Base-by-base conservation (phyloP, 2,888 invertebrate genomes). In the Hypercompe scribonia region DNA sequence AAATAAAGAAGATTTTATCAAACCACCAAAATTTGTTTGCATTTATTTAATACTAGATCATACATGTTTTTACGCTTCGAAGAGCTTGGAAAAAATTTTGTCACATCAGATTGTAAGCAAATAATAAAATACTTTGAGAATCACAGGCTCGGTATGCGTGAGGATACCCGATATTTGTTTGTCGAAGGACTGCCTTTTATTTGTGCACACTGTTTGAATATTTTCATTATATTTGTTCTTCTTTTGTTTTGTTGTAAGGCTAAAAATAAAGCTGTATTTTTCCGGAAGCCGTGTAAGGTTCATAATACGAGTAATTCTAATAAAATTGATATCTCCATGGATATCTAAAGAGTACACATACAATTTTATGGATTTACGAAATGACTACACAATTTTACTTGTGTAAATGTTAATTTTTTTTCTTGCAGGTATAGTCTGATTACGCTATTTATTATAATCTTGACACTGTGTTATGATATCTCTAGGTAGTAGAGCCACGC, bases 201-300 rank as follows among this genome's bases (percentile, higher is more conserved):
- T 82, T 84, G 83, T 74, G 74, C 76, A 80, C 71, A 78, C 74
- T 68, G 78, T 78, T 82, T 82, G 81, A 82, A 84, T 84, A 82
- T 80, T 84, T 82, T 68, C 78, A 82, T 78, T 80, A 72, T 67
- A 65, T 50, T 65, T 74, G 61, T 70, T 82, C 71, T 69, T 66
- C 50, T 64, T 82, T 84, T 81, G 75, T 77, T 75, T 84, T 67
- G 80, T 77, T 71, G 70, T 81, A 50, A 58, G 63, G 31, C n/a
- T 68, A 61, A 36, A 72, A 65, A 72, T 50, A 54, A 69, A 73
- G 36, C 58, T 42, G 13, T 21, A 39, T 21, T 65, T 73, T 69
- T 73, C 24, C 18, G 24, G 24, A 61, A 66, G 28, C 50, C 4
- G 31, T 50, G 33, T 68, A 36, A 63, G 11, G 42, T 46, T 33